phyloP scores from a whole-genome alignment of 37 sponge, comb jelly and placozoan species.

The Aplysina aerophoba region DNA sequence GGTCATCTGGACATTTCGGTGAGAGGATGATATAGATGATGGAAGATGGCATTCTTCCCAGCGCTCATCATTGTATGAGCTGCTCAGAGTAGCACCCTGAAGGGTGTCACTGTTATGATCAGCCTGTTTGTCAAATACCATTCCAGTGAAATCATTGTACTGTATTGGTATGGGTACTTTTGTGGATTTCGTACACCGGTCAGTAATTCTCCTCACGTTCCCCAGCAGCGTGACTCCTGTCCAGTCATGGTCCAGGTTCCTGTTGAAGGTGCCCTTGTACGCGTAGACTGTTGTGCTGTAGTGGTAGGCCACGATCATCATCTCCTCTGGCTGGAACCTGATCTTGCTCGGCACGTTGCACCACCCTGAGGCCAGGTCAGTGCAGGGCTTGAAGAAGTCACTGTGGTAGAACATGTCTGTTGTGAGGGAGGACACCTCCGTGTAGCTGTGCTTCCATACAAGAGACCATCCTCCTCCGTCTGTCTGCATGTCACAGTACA shows the following conservation, averaged over 20 bases:
- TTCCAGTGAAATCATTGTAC: slow-evolving; percentile 19
- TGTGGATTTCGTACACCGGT: slow-evolving; percentile 13
- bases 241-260: slow-evolving; percentile 39
- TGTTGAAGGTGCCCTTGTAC: slow-evolving; percentile 33
- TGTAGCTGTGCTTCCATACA: slow-evolving; percentile 41
- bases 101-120: not conserved
- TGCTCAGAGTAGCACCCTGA: slow-evolving; percentile 12
- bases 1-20: slow-evolving; percentile 18
- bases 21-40: slow-evolving; percentile 23
- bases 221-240: slow-evolving; percentile 20
- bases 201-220: slow-evolving; percentile 7
- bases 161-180: slow-evolving; percentile 26
- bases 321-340: slow-evolving; percentile 29
- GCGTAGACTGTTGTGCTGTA: slow-evolving; percentile 36
- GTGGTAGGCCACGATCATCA: slow-evolving; percentile 47
- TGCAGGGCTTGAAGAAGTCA: slow-evolving; percentile 24
- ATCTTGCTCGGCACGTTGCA: slow-evolving; percentile 36
- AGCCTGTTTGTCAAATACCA: slow-evolving; percentile 23
- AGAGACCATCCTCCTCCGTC: slow-evolving; percentile 44
- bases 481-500: slow-evolving; percentile 43
- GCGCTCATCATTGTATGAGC: slow-evolving; percentile 9
- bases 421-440: slow-evolving; percentile 23
- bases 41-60: slow-evolving; percentile 31
- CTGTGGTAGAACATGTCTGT: slow-evolving; percentile 44
- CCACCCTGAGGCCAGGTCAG: slow-evolving; percentile 16